Conservation (phyloP, 2,113 vertebrate species). For the Anoplopoma fimbria region DNA sequence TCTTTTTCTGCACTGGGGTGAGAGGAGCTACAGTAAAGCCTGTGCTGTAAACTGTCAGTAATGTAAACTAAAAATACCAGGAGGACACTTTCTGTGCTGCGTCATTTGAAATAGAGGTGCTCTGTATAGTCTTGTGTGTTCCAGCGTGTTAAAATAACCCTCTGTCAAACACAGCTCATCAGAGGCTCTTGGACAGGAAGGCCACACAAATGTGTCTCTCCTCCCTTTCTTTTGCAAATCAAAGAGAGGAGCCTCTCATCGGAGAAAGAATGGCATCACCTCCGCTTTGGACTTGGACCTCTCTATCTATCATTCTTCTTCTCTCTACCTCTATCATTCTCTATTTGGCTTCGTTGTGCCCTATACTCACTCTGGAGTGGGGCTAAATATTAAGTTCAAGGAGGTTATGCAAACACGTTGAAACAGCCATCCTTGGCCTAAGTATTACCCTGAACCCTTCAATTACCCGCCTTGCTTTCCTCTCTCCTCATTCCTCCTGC, state of each 20-base stretch:
- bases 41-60: slow-evolving; percentile 5
- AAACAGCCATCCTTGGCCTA: slow-evolving; percentile 83
- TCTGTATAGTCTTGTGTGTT: slow-evolving; percentile 31
- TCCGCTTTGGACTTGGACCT: slow-evolving; percentile 53
- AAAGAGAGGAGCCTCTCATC: slow-evolving; percentile 58
- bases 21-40: not conserved
- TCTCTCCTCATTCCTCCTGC: slow-evolving; percentile 76
- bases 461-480: slow-evolving; percentile 83
- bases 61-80: slow-evolving; percentile 51
- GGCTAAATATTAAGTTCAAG: slow-evolving; percentile 85
- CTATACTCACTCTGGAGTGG: slow-evolving; percentile 73
- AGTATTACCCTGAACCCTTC: slow-evolving; percentile 85
- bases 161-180: slow-evolving; percentile 56
- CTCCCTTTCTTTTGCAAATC: slow-evolving; percentile 46
- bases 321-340: slow-evolving; percentile 62
- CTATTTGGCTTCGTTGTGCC: slow-evolving; percentile 61
- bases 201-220: slow-evolving; percentile 9
- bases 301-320: slow-evolving; percentile 67
- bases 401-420: slow-evolving; percentile 84
- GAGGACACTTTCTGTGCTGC: slow-evolving; percentile 39
- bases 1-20: not conserved
- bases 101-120: slow-evolving; percentile 30
- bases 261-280: slow-evolving; percentile 62
- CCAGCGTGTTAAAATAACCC: slow-evolving; percentile 35
- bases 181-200: slow-evolving; percentile 43